phyloP scores from a whole-genome alignment of 1,140 invertebrate species.

The Cyrtorhinus lividipennis region DNA sequence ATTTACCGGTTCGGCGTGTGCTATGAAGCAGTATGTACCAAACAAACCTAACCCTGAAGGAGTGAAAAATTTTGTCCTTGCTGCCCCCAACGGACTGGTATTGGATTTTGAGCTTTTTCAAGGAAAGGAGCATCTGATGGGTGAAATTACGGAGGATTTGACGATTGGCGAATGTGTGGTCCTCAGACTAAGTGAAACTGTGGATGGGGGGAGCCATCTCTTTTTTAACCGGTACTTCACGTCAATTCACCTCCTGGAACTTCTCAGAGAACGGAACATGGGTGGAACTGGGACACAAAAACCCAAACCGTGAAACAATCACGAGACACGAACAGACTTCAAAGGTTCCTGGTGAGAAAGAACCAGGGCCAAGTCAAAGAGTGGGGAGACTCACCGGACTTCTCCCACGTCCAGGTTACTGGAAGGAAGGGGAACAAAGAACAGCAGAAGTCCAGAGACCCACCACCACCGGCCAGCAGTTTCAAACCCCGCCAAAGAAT shows the following conservation, averaged over 20 bases:
- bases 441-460: neutral
- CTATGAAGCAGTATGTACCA: constrained; percentile 16
- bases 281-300: neutral
- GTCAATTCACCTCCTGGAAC: neutral
- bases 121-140: neutral
- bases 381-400: neutral
- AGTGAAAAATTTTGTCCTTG: constrained; percentile 23
- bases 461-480: neutral
- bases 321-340: neutral
- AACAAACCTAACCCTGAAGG: constrained; percentile 23
- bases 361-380: neutral
- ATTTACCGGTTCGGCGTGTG: neutral
- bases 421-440: neutral
- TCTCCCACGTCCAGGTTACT: neutral
- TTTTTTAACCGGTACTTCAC: constrained; percentile 27
- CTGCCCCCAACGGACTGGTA: constrained; percentile 19
- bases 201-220: constrained; percentile 23
- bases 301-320: neutral
- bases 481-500: neutral
- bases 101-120: constrained; percentile 18
- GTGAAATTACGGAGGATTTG: too few species aligned
- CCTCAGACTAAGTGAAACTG: constrained; percentile 21
- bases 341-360: neutral
- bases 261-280: constrained; percentile 9
- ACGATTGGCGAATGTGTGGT: constrained; percentile 2